Evolutionary conservation across 2,113 vertebrate genomes (phyloP).

Genomic region (Mungos mungo): DNA sequence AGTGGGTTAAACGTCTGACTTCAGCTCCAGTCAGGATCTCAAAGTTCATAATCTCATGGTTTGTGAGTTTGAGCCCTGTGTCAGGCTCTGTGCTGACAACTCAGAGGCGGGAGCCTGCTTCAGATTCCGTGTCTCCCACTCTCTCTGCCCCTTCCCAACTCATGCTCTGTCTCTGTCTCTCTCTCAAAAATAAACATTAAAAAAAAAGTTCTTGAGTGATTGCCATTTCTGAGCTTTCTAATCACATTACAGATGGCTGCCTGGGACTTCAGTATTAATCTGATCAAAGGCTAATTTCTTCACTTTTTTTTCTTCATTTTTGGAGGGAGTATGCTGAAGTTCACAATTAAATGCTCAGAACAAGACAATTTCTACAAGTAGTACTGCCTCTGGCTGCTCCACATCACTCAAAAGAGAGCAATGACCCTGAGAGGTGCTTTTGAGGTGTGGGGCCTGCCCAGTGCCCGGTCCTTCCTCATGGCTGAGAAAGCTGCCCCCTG

Average conservation of each 20-base stretch:
- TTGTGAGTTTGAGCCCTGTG: too few relatives aligned
- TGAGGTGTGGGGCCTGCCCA: background rate
- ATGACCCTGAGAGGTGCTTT: background rate
- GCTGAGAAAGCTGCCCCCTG: background rate
- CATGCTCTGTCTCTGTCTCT: too few relatives aligned
- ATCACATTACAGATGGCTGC: background rate
- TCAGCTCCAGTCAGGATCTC: too few relatives aligned
- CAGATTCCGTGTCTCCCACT: too few relatives aligned
- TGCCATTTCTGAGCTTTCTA: background rate
- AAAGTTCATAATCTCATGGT: too few relatives aligned
- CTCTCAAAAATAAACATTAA: too few relatives aligned
- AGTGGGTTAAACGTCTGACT: too few relatives aligned
- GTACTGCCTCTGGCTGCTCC: background rate
- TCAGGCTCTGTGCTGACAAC: too few relatives aligned
- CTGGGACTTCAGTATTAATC: background rate
- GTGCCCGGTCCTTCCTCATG: rapidly evolving
- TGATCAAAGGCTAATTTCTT: background rate
- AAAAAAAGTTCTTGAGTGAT: background rate
- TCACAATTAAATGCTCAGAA: background rate
- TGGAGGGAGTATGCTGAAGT: background rate
- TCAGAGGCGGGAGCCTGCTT: too few relatives aligned
- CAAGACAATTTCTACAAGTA: too few relatives aligned
- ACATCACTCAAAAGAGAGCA: background rate
- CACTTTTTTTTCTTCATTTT: background rate
- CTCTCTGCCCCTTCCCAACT: too few relatives aligned